A percentile compares a stretch with the other conserved stretches of the same genome.
These are phyloP conservation scores for Dasypogon diadema DNA, from an alignment of 2,888 invertebrate genomes.

Conservation along the genomic window DNA sequence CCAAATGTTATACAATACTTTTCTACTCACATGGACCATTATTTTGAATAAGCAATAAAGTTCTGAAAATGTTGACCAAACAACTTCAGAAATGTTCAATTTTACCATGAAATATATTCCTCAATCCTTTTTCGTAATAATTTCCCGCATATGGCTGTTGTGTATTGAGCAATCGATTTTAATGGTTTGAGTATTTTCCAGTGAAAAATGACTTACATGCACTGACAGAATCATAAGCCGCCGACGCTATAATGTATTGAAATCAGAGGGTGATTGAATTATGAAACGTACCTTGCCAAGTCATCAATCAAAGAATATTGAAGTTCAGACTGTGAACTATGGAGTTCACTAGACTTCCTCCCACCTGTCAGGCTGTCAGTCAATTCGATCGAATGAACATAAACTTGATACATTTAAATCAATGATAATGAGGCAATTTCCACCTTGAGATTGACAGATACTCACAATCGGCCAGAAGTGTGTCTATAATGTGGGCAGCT, in stretches of 20 bases:
- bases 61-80: too few species aligned
- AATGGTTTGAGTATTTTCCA: background rate
- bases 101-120: too few species aligned
- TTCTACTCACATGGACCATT: too few species aligned
- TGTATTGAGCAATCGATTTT: background rate
- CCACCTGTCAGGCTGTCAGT: constrained; percentile 21
- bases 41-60: too few species aligned
- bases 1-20: too few species aligned
- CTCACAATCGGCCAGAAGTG: background rate
- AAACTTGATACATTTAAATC: constrained; percentile 31
- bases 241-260: constrained; percentile 24
- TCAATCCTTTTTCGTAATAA: constrained; percentile 6
- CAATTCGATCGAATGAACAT: background rate
- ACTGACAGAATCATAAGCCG: background rate
- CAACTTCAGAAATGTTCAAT: too few species aligned
- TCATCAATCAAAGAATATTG: constrained; percentile 45
- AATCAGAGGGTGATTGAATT: constrained; percentile 40
- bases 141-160: background rate
- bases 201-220: constrained; percentile 13
- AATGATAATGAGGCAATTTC: constrained; percentile 37
- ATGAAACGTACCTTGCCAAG: constrained; percentile 38
- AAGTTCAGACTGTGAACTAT: constrained; percentile 20
- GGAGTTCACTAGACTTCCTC: constrained; percentile 26
- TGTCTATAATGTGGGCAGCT: background rate
- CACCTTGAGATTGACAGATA: constrained; percentile 16